Evolutionary conservation across 1,140 invertebrate species (phyloP).

Genomic region (Philotrypesis tridentata): DNA sequence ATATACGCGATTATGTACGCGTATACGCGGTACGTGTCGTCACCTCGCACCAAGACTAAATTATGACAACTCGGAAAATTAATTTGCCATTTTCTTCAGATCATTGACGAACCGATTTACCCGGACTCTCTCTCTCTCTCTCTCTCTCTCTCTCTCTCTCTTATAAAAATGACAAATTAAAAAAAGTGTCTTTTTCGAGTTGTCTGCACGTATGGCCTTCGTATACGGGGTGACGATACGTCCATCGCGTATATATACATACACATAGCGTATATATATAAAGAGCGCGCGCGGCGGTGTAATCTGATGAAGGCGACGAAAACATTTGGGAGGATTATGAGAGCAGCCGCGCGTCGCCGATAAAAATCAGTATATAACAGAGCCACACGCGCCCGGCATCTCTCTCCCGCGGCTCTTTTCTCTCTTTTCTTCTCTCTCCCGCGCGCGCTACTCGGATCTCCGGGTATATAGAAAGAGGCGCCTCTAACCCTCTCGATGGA

Average conservation of each 20-base stretch:
- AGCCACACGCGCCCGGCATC: slow-evolving; percentile 63
- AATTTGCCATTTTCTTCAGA: too few relatives aligned
- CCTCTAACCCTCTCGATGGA: slow-evolving; percentile 17
- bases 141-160: too few relatives aligned
- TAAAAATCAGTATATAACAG: slow-evolving; percentile 63
- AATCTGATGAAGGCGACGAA: slow-evolving; percentile 64
- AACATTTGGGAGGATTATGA: slow-evolving; percentile 61
- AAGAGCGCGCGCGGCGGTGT: background rate
- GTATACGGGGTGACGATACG: background rate
- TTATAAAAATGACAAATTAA: too few relatives aligned
- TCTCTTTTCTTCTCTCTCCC: slow-evolving; percentile 40
- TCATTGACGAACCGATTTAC: too few relatives aligned
- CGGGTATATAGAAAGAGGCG: background rate
- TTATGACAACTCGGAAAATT: too few relatives aligned
- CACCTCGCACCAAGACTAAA: too few relatives aligned
- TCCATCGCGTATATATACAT: too few relatives aligned
- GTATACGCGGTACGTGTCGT: too few relatives aligned
- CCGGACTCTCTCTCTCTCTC: too few relatives aligned
- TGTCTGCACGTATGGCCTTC: too few relatives aligned
- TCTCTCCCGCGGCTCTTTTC: slow-evolving; percentile 40
- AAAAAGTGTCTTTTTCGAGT: too few relatives aligned
- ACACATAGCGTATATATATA: background rate
- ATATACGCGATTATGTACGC: background rate
- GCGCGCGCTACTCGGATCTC: too few relatives aligned
- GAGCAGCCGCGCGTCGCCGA: slow-evolving; percentile 49